Evolutionary conservation across 2,888 invertebrate species (phyloP).

Genomic region (Oithona nana): DNA sequence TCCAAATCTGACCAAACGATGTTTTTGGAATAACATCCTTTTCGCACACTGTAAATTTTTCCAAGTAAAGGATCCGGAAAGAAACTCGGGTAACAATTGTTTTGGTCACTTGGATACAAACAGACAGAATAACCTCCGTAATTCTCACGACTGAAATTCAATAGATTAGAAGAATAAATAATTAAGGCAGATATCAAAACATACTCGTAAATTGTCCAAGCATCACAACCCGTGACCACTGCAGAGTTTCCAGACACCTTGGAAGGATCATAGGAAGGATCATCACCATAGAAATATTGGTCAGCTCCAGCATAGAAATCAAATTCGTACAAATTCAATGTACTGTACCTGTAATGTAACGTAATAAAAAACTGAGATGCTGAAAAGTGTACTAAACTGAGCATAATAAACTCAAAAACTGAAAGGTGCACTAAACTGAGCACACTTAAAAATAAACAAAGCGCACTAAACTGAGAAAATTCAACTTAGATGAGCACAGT

Average conservation of each 20-base stretch:
- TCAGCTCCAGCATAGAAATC: background rate
- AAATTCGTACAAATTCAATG: background rate
- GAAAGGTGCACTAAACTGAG: too few relatives aligned
- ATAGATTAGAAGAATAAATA: too few relatives aligned
- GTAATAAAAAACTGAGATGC: too few relatives aligned
- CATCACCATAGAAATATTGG: background rate
- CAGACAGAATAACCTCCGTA: background rate
- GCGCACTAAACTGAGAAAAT: too few relatives aligned
- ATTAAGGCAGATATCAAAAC: background rate
- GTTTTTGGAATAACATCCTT: background rate
- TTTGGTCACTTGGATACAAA: background rate
- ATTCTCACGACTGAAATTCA: background rate
- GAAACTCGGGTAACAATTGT: background rate
- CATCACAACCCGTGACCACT: background rate
- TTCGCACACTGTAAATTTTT: background rate
- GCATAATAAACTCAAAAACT: too few relatives aligned
- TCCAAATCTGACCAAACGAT: background rate
- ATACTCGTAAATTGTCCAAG: background rate
- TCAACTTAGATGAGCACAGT: too few relatives aligned
- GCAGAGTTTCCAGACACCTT: background rate
- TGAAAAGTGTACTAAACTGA: too few relatives aligned
- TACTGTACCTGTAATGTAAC: background rate
- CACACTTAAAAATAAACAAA: too few relatives aligned
- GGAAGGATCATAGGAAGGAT: too few relatives aligned
- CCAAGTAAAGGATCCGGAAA: background rate